phyloP scores from a whole-genome alignment of 2,888 invertebrate genomes.

The Cryptocephalus moraei region DNA sequence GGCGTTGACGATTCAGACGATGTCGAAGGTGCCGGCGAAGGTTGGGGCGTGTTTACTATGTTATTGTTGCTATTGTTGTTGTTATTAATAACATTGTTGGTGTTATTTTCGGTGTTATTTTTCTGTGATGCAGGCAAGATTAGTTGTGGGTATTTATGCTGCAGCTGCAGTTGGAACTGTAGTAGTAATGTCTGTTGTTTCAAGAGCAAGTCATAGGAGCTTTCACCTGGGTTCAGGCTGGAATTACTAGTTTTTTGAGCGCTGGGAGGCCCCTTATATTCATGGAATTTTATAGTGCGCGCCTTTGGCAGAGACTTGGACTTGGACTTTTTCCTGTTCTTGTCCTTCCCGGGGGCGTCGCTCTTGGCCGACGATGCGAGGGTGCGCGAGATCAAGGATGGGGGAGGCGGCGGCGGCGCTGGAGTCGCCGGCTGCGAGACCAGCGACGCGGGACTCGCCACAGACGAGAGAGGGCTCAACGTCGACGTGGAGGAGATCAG shows the following conservation, averaged over 20 bases:
- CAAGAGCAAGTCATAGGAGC: slow-evolving; percentile 81
- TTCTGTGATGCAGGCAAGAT: slow-evolving; percentile 66
- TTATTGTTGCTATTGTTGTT: slow-evolving; percentile 11
- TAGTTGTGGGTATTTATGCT: slow-evolving; percentile 75
- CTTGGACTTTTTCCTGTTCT: slow-evolving; percentile 72
- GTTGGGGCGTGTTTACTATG: slow-evolving; percentile 25
- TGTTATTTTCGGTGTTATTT: slow-evolving; percentile 8
- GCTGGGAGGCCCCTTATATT: slow-evolving; percentile 83
- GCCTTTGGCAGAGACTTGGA: slow-evolving; percentile 72
- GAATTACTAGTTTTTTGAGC: slow-evolving; percentile 65
- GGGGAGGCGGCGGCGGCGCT: slow-evolving; percentile 43
- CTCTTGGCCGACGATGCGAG: slow-evolving; percentile 34
- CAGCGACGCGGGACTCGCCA: slow-evolving; percentile 47
- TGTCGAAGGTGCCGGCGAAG: slow-evolving; percentile 36
- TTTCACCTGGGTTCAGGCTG: slow-evolving; percentile 55
- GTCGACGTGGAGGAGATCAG: slow-evolving; percentile 54
- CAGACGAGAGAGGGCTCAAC: slow-evolving; percentile 56
- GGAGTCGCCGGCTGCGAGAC: slow-evolving; percentile 41
- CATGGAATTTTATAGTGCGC: slow-evolving; percentile 92
- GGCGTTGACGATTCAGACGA: slow-evolving; percentile 33
- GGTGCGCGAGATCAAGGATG: slow-evolving; percentile 41
- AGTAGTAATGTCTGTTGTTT: slow-evolving; percentile 91
- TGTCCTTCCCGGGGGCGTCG: slow-evolving; percentile 62
- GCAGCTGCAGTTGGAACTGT: slow-evolving; percentile 73
- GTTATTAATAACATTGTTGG: too few relatives aligned